Conservation (phyloP, 2,888 invertebrate species). For the Perizoma affinitatum region DNA sequence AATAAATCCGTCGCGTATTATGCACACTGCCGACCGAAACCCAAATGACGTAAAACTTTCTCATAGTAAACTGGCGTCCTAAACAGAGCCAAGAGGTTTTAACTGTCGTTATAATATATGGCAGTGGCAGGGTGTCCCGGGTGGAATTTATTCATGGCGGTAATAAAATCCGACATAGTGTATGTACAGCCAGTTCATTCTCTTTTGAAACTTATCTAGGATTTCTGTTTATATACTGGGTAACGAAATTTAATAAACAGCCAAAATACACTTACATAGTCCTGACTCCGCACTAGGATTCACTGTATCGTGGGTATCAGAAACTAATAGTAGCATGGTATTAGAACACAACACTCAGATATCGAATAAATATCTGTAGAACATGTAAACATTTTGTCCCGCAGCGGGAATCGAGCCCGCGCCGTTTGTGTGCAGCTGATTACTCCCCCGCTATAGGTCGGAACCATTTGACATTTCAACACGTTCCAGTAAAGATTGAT, state of each 20-base stretch:
- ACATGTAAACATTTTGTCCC: too few relatives aligned
- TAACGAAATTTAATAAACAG: slow-evolving; percentile 19
- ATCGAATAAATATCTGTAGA: too few relatives aligned
- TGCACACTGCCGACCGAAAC: slow-evolving; percentile 51
- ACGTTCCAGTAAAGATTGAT: too few relatives aligned
- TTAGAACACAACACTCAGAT: too few relatives aligned
- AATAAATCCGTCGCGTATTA: slow-evolving; percentile 15
- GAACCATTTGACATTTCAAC: too few relatives aligned
- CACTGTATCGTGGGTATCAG: too few relatives aligned
- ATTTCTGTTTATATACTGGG: slow-evolving; percentile 30
- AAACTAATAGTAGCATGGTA: too few relatives aligned
- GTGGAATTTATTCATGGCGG: slow-evolving; percentile 78
- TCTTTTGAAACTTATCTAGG: slow-evolving; percentile 64
- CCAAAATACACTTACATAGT: too few relatives aligned
- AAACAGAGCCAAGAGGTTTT: slow-evolving; percentile 59
- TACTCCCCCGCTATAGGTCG: too few relatives aligned
- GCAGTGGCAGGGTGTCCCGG: slow-evolving; percentile 58
- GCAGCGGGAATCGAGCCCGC: too few relatives aligned
- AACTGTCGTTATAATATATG: slow-evolving; percentile 72
- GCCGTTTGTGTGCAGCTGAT: too few relatives aligned
- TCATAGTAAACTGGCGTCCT: slow-evolving; percentile 53
- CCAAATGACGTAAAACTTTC: slow-evolving; percentile 48
- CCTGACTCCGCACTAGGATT: too few relatives aligned
- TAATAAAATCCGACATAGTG: slow-evolving; percentile 77
- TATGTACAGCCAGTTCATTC: slow-evolving; percentile 59